Evolutionary conservation across 35 echinoderm and acorn worm genomes (phyloP).

Genomic region (Ptychodera flava): DNA sequence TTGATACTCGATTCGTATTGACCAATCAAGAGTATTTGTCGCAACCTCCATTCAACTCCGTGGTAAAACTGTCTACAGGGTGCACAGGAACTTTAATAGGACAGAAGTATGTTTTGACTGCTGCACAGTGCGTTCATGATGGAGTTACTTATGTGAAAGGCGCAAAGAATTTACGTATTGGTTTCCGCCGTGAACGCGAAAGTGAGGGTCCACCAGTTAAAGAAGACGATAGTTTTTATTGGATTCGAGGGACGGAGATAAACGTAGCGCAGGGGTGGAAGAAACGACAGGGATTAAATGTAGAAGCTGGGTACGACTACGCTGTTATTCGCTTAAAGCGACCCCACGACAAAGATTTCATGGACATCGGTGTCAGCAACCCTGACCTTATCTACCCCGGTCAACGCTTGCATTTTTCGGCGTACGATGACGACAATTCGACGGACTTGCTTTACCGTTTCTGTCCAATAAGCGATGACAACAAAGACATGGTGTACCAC

Average conservation of each 20-base stretch:
- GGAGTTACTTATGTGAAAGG: slow-evolving; percentile 8
- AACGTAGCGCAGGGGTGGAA: slow-evolving; percentile 47
- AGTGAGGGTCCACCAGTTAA: background rate
- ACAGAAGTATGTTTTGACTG: slow-evolving; percentile 41
- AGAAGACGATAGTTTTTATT: background rate
- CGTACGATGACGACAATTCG: slow-evolving; percentile 23
- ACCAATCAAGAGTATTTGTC: slow-evolving; percentile 9
- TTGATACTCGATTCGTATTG: slow-evolving; percentile 21
- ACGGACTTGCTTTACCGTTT: slow-evolving; percentile 32
- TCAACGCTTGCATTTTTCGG: slow-evolving; percentile 51
- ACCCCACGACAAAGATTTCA: slow-evolving; percentile 33
- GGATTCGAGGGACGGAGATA: slow-evolving; percentile 28
- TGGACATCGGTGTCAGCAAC: slow-evolving; percentile 38
- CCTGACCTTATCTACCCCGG: background rate
- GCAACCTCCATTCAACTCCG: slow-evolving; percentile 40
- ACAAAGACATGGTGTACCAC: slow-evolving; percentile 24
- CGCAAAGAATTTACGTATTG: slow-evolving; percentile 27
- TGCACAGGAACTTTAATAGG: slow-evolving; percentile 51
- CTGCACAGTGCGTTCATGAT: slow-evolving; percentile 55
- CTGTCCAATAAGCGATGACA: slow-evolving; percentile 21
- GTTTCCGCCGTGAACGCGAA: background rate
- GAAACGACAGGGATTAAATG: background rate
- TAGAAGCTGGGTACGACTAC: slow-evolving; percentile 28
- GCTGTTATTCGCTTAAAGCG: slow-evolving; percentile 27
- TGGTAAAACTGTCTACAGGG: slow-evolving; percentile 25